Percentiles rank a stretch among this genome's conserved stretches.
phyloP scores from a whole-genome alignment of 30 jellyfish, hydroid and myxozoan genomes.

The Aurelia sp. region DNA sequence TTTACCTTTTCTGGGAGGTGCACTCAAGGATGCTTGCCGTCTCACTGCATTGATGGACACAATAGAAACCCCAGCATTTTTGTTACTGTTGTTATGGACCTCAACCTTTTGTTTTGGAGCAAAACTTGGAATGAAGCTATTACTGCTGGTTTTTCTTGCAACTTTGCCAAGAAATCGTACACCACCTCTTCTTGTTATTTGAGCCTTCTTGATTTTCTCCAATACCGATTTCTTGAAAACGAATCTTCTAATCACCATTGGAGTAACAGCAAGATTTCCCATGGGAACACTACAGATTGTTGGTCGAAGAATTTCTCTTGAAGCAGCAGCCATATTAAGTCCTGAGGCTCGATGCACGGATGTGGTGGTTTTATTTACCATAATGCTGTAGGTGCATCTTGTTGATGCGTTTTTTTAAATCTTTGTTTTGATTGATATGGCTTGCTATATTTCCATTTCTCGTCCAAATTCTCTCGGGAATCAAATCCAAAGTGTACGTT shows the following conservation, averaged over 20 bases:
- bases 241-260: conserved; percentile 29
- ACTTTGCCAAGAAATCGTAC: neutral
- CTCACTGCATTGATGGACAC: too few species aligned
- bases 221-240: neutral
- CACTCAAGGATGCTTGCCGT: too few species aligned
- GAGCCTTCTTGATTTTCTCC: conserved; percentile 1
- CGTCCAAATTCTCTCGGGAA: neutral
- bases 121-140: too few species aligned
- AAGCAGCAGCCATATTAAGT: conserved; percentile 29
- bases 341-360: conserved; percentile 15
- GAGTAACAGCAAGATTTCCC: conserved; percentile 60
- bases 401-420: neutral
- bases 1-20: too few species aligned
- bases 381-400: neutral
- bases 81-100: too few species aligned
- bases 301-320: conserved; percentile 52
- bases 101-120: too few species aligned
- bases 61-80: too few species aligned
- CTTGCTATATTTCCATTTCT: neutral
- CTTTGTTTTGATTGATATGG: neutral
- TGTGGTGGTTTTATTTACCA: conserved; percentile 34
- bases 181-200: neutral
- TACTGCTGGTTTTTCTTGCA: neutral
- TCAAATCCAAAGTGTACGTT: neutral
- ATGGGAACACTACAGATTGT: conserved; percentile 60